Conservation (phyloP, 2,888 invertebrate species). For the Sinhomidia bicolor region DNA sequence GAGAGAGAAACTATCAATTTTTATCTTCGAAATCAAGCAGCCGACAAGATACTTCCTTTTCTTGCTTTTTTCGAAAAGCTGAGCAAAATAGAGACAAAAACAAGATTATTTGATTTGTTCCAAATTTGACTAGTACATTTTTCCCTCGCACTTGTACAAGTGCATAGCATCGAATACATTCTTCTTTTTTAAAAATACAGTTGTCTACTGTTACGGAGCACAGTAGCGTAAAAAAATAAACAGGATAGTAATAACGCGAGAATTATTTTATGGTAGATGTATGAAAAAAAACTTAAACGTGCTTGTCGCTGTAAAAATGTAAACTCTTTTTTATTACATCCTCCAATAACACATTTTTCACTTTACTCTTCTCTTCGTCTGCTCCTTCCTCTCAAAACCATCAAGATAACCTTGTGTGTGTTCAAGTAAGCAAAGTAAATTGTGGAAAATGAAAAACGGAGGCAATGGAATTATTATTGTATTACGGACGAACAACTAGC, state of each 20-base stretch:
- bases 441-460: not conserved
- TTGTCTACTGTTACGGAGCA: not conserved
- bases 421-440: too few relatives aligned
- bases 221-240: slow-evolving; percentile 30
- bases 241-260: slow-evolving; percentile 24
- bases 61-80: not conserved
- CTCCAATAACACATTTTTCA: slow-evolving; percentile 38
- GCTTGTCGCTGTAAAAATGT: not conserved
- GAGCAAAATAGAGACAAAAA: not conserved
- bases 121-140: slow-evolving; percentile 16
- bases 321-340: slow-evolving; percentile 42
- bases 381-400: slow-evolving; percentile 33
- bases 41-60: slow-evolving; percentile 42
- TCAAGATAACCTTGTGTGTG: not conserved
- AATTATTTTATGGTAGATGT: slow-evolving; percentile 32
- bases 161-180: not conserved
- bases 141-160: too few relatives aligned
- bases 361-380: not conserved
- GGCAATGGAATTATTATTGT: too few relatives aligned
- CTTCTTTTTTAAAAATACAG: not conserved
- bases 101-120: slow-evolving; percentile 36
- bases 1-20: not conserved
- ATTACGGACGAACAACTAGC: too few relatives aligned
- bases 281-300: not conserved
- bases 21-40: not conserved